Percentiles rank a stretch among this genome's conserved stretches.
These are phyloP conservation scores for Drosophila atripex DNA, from an alignment of 2,888 invertebrate species.

Conservation along the genomic window DNA sequence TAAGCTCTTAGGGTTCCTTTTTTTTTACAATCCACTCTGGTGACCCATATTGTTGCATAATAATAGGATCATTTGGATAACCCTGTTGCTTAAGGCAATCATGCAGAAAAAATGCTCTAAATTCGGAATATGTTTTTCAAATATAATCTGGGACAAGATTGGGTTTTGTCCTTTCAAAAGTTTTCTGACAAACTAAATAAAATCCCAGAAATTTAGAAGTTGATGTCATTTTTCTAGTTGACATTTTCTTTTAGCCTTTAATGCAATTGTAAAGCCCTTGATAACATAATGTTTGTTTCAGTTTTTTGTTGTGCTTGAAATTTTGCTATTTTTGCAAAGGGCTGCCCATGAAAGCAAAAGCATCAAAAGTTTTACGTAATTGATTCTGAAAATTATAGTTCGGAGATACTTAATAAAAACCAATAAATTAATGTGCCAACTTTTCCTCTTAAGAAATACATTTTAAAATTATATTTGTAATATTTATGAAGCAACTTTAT, in stretches of 20 bases:
- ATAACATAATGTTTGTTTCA: constrained; percentile 49
- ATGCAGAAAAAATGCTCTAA: constrained; percentile 5
- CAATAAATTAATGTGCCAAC: no score
- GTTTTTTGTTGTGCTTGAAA: constrained; percentile 9
- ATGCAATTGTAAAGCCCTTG: constrained; percentile 56
- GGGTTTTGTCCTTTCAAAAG: neutral
- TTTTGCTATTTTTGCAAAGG: constrained; percentile 15
- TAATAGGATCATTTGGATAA: neutral
- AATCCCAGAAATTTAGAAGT: constrained; percentile 2
- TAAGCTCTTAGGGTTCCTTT: neutral
- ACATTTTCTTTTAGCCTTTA: constrained; percentile 43
- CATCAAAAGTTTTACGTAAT: neutral
- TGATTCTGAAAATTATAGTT: constrained; percentile 2
- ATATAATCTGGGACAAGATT: constrained; percentile 3
- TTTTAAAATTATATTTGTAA: no score
- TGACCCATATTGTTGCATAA: constrained; percentile 7
- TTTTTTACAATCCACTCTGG: constrained; percentile 1
- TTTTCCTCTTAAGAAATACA: no score
- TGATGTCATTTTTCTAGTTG: constrained; percentile 16
- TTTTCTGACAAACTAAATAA: constrained; percentile 2
- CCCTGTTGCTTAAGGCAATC: neutral
- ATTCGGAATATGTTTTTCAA: constrained; percentile 12
- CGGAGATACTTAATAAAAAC: no score
- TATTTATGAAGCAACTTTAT: no score
- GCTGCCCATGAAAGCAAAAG: constrained; percentile 10